phyloP scores from a whole-genome alignment of 2,113 vertebrate species.

The Emydocephalus ijimae region DNA sequence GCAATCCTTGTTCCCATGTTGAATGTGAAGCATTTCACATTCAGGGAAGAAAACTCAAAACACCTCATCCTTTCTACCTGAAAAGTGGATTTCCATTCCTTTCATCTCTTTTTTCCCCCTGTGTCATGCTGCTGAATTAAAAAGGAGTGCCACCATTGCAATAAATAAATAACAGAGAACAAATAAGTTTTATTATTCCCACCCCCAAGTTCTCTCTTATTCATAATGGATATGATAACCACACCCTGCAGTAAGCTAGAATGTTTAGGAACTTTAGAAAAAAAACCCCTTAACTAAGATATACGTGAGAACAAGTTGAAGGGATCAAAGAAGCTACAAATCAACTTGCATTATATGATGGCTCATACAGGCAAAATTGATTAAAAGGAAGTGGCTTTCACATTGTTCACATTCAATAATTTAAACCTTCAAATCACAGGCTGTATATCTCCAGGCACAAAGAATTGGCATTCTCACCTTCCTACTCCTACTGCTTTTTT shows the following conservation, averaged over 20 bases:
- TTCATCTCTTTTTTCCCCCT: constrained; percentile 49
- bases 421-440: constrained; percentile 63
- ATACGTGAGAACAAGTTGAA: constrained; percentile 62
- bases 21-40: constrained; percentile 45
- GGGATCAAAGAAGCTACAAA: constrained; percentile 68
- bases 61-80: constrained; percentile 50
- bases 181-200: constrained; percentile 62
- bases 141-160: constrained; percentile 61
- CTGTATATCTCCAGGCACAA: constrained; percentile 57
- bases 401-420: constrained; percentile 69
- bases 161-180: constrained; percentile 42
- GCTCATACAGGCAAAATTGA: constrained; percentile 58
- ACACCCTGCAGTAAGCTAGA: constrained; percentile 53
- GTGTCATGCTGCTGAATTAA: constrained; percentile 60
- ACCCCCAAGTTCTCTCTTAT: constrained; percentile 57
- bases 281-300: constrained; percentile 59
- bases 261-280: constrained; percentile 55
- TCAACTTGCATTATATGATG: constrained; percentile 66
- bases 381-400: constrained; percentile 60
- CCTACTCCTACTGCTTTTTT: constrained; percentile 21
- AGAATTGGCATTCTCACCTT: constrained; percentile 44
- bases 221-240: constrained; percentile 60
- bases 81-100: constrained; percentile 62
- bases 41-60: constrained; percentile 31
- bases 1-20: constrained; percentile 39